Evolutionary conservation across 2,888 invertebrate species (phyloP).

Genomic region (Notodonta ziczac): DNA sequence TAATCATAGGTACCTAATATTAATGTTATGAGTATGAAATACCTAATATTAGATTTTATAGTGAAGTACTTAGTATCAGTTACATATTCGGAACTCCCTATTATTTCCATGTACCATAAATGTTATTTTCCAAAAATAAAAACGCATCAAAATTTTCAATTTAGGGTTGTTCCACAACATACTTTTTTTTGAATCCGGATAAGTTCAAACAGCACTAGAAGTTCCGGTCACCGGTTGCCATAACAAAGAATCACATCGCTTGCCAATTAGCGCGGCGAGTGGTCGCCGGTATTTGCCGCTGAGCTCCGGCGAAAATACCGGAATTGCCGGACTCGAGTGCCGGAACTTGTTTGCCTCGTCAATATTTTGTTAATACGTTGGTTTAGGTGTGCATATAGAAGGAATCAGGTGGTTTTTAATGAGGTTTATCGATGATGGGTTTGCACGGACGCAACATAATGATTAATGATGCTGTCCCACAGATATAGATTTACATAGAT

Average conservation of each 20-base stretch:
- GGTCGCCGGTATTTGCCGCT: constrained; percentile 9
- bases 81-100: no score
- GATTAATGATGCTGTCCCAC: no score
- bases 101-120: no score
- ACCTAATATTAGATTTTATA: no score
- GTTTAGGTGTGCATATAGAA: not conserved
- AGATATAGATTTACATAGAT: no score
- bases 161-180: constrained; percentile 24
- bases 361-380: constrained; percentile 2
- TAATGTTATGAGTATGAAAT: no score
- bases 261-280: constrained; percentile 44
- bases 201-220: constrained; percentile 45
- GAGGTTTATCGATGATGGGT: not conserved
- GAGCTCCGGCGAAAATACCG: constrained; percentile 5
- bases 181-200: constrained; percentile 29
- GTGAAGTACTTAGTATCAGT: no score
- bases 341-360: constrained; percentile 6
- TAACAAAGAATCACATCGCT: constrained; percentile 43
- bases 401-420: not conserved
- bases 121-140: not conserved
- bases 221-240: constrained; percentile 42
- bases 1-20: no score
- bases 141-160: not conserved
- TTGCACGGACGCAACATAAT: no score
- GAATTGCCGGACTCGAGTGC: constrained; percentile 8